Percentiles rank a stretch among this genome's conserved stretches.
Conservation (phyloP, 2,888 invertebrate genomes). For the Leptinotarsa rubiginosa region DNA sequence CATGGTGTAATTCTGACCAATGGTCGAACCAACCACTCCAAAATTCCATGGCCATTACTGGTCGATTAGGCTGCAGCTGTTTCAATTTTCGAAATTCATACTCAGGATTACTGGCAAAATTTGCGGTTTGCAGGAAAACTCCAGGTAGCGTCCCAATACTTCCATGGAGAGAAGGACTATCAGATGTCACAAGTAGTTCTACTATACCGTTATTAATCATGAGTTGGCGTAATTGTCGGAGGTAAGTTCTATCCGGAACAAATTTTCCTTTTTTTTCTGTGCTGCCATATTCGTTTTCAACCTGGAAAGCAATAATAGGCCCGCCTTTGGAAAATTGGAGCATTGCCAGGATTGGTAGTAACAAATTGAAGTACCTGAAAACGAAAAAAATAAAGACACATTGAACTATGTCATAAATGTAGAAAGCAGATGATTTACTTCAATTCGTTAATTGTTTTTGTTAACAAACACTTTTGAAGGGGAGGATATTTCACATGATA, state of each 20-base stretch:
- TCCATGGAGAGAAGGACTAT: slow-evolving; percentile 61
- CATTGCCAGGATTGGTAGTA: slow-evolving; percentile 68
- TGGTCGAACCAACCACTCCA: slow-evolving; percentile 74
- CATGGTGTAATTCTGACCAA: slow-evolving; percentile 66
- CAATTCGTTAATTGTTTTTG: too few species aligned
- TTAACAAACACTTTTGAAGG: too few species aligned
- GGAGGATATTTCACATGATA: too few species aligned
- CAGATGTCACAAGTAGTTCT: slow-evolving; percentile 70
- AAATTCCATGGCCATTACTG: slow-evolving; percentile 71
- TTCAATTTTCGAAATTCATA: slow-evolving; percentile 65
- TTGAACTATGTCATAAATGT: too few species aligned
- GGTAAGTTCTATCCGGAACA: slow-evolving; percentile 51
- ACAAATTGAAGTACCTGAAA: slow-evolving; percentile 46
- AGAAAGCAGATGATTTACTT: too few species aligned
- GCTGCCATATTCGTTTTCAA: slow-evolving; percentile 78
- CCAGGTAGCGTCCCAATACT: slow-evolving; percentile 54
- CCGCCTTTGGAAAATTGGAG: slow-evolving; percentile 82
- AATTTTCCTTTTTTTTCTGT: slow-evolving; percentile 51
- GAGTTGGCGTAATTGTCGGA: slow-evolving; percentile 62
- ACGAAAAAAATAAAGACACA: too few species aligned
- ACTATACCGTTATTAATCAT: slow-evolving; percentile 61
- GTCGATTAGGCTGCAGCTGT: slow-evolving; percentile 67
- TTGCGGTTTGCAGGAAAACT: slow-evolving; percentile 69
- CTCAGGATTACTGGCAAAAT: slow-evolving; percentile 68
- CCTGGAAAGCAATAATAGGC: slow-evolving; percentile 87